These are phyloP conservation scores for Aix galericulata DNA, from an alignment of 2,113 vertebrate genomes.

Conservation along the genomic window DNA sequence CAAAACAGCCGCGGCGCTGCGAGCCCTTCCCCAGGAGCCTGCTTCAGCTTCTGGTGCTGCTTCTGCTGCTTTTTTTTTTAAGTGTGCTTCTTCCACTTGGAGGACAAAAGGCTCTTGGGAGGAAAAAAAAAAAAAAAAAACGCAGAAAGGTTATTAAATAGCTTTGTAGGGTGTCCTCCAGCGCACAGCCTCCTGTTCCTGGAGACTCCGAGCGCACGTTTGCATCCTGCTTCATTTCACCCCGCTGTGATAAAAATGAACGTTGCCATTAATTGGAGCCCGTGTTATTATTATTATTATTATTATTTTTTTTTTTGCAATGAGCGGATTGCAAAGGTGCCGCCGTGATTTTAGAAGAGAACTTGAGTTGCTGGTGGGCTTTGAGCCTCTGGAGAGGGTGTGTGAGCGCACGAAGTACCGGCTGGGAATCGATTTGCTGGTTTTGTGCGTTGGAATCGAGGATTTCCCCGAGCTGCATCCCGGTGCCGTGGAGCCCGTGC, in stretches of 20 bases:
- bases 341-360: rapidly evolving
- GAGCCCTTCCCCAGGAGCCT: no score
- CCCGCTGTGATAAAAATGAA: rapidly evolving
- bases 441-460: rapidly evolving
- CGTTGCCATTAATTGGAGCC: rapidly evolving
- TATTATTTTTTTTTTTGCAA: not conserved
- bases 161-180: rapidly evolving
- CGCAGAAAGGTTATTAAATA: not conserved
- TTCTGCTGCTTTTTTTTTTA: no score
- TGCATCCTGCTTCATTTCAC: rapidly evolving
- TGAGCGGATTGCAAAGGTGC: rapidly evolving
- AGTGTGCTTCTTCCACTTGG: not conserved
- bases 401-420: rapidly evolving
- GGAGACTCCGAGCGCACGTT: rapidly evolving
- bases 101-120: not conserved
- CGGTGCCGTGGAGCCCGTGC: not conserved
- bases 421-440: rapidly evolving
- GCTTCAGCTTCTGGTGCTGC: no score
- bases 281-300: no score
- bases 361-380: rapidly evolving
- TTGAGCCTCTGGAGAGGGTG: rapidly evolving
- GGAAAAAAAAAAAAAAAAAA: not conserved
- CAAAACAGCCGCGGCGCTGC: no score
- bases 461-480: not conserved
- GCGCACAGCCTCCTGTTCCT: rapidly evolving